These are phyloP conservation scores for Takifugu bimaculatus DNA, from an alignment of 2,113 vertebrate genomes.

Conservation along the genomic window DNA sequence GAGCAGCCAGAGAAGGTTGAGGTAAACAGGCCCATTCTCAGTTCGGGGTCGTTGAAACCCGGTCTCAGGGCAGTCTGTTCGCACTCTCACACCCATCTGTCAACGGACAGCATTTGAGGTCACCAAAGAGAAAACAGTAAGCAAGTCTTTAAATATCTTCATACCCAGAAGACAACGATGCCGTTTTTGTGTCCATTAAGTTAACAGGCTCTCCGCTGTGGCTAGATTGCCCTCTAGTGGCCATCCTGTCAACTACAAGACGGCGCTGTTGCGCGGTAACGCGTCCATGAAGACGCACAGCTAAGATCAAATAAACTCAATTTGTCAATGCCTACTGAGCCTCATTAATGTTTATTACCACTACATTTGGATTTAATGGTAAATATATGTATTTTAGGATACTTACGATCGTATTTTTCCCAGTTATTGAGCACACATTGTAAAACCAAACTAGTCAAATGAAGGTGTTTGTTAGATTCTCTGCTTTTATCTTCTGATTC, in stretches of 20 bases:
- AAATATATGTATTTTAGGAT: too few species aligned
- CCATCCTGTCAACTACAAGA: background rate
- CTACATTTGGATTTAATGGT: too few species aligned
- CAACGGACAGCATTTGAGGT: slow-evolving; percentile 61
- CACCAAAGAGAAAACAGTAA: slow-evolving; percentile 6
- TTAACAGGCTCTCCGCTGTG: slow-evolving; percentile 1
- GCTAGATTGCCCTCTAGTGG: slow-evolving; percentile 57
- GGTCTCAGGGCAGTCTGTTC: slow-evolving; percentile 65
- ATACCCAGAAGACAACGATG: slow-evolving; percentile 33
- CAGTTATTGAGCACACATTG: too few species aligned
- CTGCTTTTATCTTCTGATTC: too few species aligned
- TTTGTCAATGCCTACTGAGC: too few species aligned
- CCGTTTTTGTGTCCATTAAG: slow-evolving; percentile 43
- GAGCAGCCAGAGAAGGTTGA: slow-evolving; percentile 29
- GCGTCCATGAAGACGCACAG: too few species aligned
- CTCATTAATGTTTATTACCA: too few species aligned
- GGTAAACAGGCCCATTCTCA: slow-evolving; percentile 50
- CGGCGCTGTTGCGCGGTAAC: too few species aligned
- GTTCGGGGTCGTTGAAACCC: slow-evolving; percentile 75
- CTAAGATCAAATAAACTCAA: too few species aligned
- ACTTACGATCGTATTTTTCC: too few species aligned
- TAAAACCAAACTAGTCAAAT: too few species aligned
- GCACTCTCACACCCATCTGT: slow-evolving; percentile 78
- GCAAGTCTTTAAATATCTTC: slow-evolving; percentile 26
- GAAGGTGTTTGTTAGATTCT: too few species aligned